A percentile compares a stretch with the other conserved stretches of the same genome.
These are phyloP conservation scores for Ceratina japonica DNA, from an alignment of 1,140 invertebrate species.

Conservation along the genomic window DNA sequence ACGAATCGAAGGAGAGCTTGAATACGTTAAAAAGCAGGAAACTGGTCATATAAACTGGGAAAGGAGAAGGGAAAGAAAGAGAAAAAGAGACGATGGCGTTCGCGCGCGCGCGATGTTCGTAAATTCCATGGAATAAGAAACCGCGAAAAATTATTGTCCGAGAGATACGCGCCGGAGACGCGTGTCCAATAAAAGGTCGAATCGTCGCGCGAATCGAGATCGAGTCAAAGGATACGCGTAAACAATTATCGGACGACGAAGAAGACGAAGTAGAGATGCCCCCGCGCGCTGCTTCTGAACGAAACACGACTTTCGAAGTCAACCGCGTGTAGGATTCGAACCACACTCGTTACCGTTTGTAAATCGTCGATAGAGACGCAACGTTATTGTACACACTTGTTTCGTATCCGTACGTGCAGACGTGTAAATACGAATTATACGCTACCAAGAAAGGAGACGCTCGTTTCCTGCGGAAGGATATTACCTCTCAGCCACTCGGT, in stretches of 20 bases:
- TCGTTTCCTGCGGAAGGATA: neutral
- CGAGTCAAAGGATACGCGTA: too few relatives aligned
- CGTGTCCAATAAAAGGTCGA: too few relatives aligned
- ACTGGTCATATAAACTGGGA: neutral
- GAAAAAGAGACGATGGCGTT: neutral
- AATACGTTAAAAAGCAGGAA: neutral
- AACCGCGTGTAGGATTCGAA: conserved; percentile 14
- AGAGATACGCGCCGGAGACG: neutral
- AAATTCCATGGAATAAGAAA: conserved; percentile 1
- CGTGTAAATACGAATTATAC: conserved; percentile 57
- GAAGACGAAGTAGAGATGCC: too few relatives aligned
- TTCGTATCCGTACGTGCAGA: conserved; percentile 36
- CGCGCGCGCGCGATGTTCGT: neutral
- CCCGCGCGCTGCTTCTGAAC: too few relatives aligned
- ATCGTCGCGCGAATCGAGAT: conserved; percentile 3
- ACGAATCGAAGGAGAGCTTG: neutral
- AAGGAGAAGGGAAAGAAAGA: neutral
- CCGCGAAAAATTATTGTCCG: conserved; percentile 9
- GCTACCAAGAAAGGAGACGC: conserved; percentile 55
- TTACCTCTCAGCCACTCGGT: conserved; percentile 71
- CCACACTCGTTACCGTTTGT: conserved; percentile 26
- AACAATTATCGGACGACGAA: too few relatives aligned
- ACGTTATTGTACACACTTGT: conserved; percentile 36
- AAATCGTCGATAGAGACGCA: conserved; percentile 34
- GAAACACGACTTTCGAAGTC: neutral